Evolutionary conservation across 2,113 vertebrate genomes (phyloP), one percentile per base, ranked within the genome.

Genomic region (Mormyrus lacerda): DNA sequence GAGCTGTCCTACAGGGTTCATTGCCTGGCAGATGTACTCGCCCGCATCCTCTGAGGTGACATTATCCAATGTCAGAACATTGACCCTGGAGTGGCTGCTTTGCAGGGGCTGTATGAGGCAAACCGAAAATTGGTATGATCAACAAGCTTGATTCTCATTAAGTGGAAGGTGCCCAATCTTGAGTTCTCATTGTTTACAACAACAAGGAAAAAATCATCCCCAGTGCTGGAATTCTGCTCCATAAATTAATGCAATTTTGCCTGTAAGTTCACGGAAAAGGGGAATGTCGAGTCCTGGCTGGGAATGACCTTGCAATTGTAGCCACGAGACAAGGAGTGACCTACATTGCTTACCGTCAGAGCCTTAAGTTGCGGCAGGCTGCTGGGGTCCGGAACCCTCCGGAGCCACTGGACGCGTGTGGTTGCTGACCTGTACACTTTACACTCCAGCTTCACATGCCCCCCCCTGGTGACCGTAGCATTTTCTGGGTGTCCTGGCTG

Each of bases 391-490:
- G 91, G 94, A 55, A 90, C 97, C 89, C 94, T 95, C 93, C 97
- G 98, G 87, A 99, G 94, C 98, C 98, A 99, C 95, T 99, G 98
- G 89, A 99, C 96, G 91, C 97, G 97, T 19, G 98, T 98, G 93
- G 96, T 96, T 15, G 95, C 95, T 0, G 98, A 97, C 0, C 97
- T 96, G 93, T 98, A 97, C 79, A 99, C 96, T 93, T 97, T 98
- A 93, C 98, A 99, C 69, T 97, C 92, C 90, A 99, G 95, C 90
- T 97, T 96, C 13, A 95, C 97, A 0, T 97, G 94, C 0, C 96
- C 97, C 31, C 97, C 97, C 24, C 95, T 94, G 87, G 96, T 90
- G 0, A 92, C 97, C 0, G 97, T 99, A 89, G 95, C 96, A 92
- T 99, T 99, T 93, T 97, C 97, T 0, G 97, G 98, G 90, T 97